phyloP scores from a whole-genome alignment of 2,888 invertebrate genomes.

The Perdita meconis region DNA sequence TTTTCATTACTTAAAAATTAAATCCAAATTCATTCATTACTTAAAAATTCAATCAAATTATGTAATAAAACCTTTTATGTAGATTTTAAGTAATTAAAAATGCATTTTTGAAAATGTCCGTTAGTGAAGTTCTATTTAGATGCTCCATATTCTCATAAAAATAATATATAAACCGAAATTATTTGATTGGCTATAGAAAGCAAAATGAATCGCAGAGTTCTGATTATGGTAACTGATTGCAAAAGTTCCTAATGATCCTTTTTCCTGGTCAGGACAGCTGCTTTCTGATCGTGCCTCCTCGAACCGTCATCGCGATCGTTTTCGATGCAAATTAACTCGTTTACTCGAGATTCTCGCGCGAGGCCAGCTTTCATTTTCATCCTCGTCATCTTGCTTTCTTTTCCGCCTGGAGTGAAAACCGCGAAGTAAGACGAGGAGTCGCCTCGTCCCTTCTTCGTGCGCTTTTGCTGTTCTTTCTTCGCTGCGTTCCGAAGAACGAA shows the following conservation, averaged over 20 bases:
- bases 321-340: constrained; percentile 76
- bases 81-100: not conserved
- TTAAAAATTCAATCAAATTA: no score
- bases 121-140: no score
- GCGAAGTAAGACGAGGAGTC: constrained; percentile 43
- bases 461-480: constrained; percentile 63
- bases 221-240: not conserved
- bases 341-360: constrained; percentile 67
- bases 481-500: constrained; percentile 18
- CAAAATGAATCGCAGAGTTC: not conserved
- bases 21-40: no score
- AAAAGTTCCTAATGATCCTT: not conserved
- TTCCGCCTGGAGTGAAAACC: constrained; percentile 45
- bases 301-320: constrained; percentile 66
- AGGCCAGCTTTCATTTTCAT: constrained; percentile 51
- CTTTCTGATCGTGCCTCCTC: constrained; percentile 31
- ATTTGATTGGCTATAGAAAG: not conserved
- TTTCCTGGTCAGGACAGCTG: constrained; percentile 10
- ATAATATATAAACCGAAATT: not conserved
- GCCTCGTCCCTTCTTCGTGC: constrained; percentile 63
- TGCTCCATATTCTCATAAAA: not conserved
- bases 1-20: no score
- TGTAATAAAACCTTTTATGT: no score
- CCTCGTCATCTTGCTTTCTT: constrained; percentile 43
- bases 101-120: not conserved